Conservation (phyloP, 2,113 vertebrate genomes). For the Carassius gibelio region DNA sequence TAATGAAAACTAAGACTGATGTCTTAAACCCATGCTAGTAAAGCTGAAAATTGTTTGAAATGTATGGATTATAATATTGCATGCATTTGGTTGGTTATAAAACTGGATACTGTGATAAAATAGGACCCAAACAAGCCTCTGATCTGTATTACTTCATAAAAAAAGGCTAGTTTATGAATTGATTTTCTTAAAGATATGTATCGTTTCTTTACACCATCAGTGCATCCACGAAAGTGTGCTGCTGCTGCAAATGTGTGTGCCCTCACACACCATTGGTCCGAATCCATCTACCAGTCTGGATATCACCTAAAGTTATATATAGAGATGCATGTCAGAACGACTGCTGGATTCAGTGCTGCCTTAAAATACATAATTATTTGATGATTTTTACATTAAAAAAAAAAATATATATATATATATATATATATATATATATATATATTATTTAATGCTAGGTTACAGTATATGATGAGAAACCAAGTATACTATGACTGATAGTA, state of each 20-base stretch:
- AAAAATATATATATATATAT: too few species aligned
- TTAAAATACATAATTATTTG: background rate
- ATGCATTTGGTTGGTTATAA: slow-evolving; percentile 13
- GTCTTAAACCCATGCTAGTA: background rate
- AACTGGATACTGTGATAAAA: slow-evolving; percentile 21
- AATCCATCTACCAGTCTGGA: slow-evolving; percentile 35
- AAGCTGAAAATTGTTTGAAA: background rate
- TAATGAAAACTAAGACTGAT: background rate
- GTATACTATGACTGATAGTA: background rate
- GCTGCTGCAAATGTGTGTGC: too few species aligned
- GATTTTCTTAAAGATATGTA: background rate
- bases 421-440: too few species aligned
- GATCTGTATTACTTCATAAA: slow-evolving; percentile 41
- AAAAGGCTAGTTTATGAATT: slow-evolving; percentile 2
- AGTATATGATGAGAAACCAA: background rate
- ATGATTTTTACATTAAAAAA: background rate
- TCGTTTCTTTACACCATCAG: background rate
- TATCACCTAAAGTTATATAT: slow-evolving; percentile 44
- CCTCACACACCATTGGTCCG: slow-evolving; percentile 46
- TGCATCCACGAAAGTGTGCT: background rate
- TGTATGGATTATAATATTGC: slow-evolving; percentile 35
- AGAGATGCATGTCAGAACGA: background rate
- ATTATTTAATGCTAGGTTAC: background rate
- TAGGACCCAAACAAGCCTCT: slow-evolving; percentile 28
- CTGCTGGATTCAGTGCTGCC: background rate